phyloP scores from a whole-genome alignment of 2,888 invertebrate genomes.

The Tinea semifulvella region DNA sequence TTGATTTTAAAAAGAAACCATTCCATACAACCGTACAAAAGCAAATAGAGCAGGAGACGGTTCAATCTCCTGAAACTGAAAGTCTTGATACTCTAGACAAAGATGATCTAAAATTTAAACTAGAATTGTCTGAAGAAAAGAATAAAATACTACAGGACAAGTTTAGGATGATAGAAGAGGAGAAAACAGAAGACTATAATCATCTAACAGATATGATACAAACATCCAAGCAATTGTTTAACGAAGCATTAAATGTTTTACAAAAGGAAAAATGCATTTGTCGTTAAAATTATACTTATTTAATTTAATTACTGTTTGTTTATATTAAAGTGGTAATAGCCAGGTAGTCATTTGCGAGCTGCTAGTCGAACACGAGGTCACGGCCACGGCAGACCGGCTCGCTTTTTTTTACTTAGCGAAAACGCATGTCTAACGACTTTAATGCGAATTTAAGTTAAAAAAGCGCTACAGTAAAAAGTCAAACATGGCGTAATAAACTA shows the following conservation, averaged over 20 bases:
- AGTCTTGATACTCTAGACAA: slow-evolving; percentile 38
- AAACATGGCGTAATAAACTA: too few relatives aligned
- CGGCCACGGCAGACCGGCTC: too few relatives aligned
- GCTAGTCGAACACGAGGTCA: too few relatives aligned
- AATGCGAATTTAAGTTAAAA: too few relatives aligned
- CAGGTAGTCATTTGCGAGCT: too few relatives aligned
- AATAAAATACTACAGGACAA: slow-evolving; percentile 70
- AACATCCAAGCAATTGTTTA: slow-evolving; percentile 64
- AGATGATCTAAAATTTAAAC: slow-evolving; percentile 49
- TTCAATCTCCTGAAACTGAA: slow-evolving; percentile 33
- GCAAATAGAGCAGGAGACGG: slow-evolving; percentile 32
- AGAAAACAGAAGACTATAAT: slow-evolving; percentile 67
- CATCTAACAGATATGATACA: slow-evolving; percentile 65
- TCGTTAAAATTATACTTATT: slow-evolving; percentile 24
- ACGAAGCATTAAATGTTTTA: slow-evolving; percentile 56
- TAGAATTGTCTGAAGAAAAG: slow-evolving; percentile 73
- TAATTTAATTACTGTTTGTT: not conserved
- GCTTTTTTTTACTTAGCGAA: too few relatives aligned
- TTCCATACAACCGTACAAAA: slow-evolving; percentile 31
- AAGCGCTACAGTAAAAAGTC: too few relatives aligned
- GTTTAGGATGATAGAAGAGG: slow-evolving; percentile 69
- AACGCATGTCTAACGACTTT: too few relatives aligned
- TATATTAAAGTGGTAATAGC: too few relatives aligned
- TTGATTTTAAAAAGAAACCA: slow-evolving; percentile 36
- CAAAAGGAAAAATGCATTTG: slow-evolving; percentile 53